Conservation (phyloP, 1,140 invertebrate species). For the Drosophila tropicalis region DNA sequence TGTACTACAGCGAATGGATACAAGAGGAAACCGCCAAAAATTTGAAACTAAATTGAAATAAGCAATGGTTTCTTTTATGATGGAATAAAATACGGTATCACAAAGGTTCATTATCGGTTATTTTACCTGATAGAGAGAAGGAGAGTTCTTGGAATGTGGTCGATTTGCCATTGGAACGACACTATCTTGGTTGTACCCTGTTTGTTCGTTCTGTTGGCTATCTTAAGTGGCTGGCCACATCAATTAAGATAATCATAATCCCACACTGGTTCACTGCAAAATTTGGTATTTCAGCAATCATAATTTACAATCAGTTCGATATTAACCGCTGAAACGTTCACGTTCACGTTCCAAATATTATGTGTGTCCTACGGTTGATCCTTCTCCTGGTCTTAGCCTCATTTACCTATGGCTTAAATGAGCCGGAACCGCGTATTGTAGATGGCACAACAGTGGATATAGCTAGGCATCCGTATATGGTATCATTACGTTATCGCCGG, state of each 20-base stretch:
- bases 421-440: slow-evolving; percentile 53
- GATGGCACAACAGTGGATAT: slow-evolving; percentile 65
- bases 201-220: slow-evolving; percentile 19
- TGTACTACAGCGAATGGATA: slow-evolving; percentile 12
- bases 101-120: not conserved
- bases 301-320: slow-evolving; percentile 55
- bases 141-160: not conserved
- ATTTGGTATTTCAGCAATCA: slow-evolving; percentile 21
- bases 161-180: slow-evolving; percentile 12
- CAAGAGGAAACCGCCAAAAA: not conserved
- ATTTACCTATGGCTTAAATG: not conserved
- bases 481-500: slow-evolving; percentile 62
- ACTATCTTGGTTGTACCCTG: slow-evolving; percentile 44
- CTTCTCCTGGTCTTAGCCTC: slow-evolving; percentile 32
- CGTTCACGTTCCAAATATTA: slow-evolving; percentile 12
- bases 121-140: not conserved
- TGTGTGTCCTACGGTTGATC: slow-evolving; percentile 18
- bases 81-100: slow-evolving; percentile 7
- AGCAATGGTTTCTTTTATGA: not conserved
- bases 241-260: slow-evolving; percentile 63
- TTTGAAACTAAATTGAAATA: not conserved
- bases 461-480: slow-evolving; percentile 67
- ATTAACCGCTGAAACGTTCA: slow-evolving; percentile 22
- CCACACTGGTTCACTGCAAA: slow-evolving; percentile 65
- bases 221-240: slow-evolving; percentile 42